Evolutionary conservation across 2,113 vertebrate species (phyloP).

Genomic region (Trachemys scripta): DNA sequence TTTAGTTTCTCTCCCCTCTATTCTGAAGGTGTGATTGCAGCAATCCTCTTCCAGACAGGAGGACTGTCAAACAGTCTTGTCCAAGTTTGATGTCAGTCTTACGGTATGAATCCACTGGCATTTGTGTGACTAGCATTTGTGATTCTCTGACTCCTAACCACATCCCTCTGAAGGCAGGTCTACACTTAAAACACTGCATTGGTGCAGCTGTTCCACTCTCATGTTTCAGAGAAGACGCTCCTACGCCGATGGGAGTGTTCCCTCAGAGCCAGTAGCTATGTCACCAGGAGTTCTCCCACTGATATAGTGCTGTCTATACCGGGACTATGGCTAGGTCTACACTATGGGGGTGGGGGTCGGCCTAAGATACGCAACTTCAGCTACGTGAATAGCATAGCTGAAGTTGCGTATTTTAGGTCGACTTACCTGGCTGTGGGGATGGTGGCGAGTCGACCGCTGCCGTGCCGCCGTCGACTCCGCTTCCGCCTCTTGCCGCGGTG

Average conservation of each 20-base stretch:
- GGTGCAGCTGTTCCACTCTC: too few species aligned
- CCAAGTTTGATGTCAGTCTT: background rate
- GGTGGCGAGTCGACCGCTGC: too few species aligned
- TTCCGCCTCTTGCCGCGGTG: too few species aligned
- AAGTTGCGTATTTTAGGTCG: too few species aligned
- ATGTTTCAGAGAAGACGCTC: background rate
- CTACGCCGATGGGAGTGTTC: background rate
- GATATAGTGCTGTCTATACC: background rate
- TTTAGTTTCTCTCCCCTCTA: background rate
- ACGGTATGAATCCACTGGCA: background rate
- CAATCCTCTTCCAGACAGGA: background rate
- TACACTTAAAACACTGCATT: background rate
- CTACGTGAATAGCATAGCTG: too few species aligned
- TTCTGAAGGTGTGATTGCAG: background rate
- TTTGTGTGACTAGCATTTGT: background rate
- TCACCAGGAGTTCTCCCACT: background rate
- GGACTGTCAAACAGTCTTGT: background rate
- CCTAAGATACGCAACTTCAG: too few species aligned
- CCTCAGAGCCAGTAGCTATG: background rate
- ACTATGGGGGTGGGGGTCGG: too few species aligned
- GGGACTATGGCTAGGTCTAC: too few species aligned
- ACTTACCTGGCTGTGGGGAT: too few species aligned
- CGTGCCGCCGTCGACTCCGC: too few species aligned
- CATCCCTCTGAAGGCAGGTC: background rate
- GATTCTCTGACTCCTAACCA: background rate